Evolutionary conservation across 1,140 invertebrate genomes (phyloP).

Genomic region (Eupristina koningsbergeri): DNA sequence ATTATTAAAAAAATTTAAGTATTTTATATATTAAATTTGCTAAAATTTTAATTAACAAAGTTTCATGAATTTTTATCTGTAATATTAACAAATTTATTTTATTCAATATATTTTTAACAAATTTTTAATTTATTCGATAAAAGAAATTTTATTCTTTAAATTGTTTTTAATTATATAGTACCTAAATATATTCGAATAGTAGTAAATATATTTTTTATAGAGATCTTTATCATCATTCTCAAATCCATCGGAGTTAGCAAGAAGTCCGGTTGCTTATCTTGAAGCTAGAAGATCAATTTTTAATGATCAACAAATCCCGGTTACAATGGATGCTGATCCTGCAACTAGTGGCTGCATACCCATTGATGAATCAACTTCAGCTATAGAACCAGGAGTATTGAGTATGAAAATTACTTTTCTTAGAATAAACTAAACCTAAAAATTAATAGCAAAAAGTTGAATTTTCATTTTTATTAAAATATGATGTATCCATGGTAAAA

Average conservation of each 20-base stretch:
- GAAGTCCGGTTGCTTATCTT: neutral
- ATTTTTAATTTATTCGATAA: no score
- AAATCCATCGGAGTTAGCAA: constrained; percentile 10
- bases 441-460: no score
- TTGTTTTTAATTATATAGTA: neutral
- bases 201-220: constrained; percentile 3
- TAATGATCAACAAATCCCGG: neutral
- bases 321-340: constrained; percentile 8
- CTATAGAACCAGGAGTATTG: neutral
- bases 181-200: neutral
- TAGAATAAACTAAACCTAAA: no score
- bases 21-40: no score
- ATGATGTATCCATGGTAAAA: no score
- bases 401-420: neutral
- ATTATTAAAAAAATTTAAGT: no score
- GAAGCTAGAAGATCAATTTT: constrained; percentile 2
- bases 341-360: constrained; percentile 11
- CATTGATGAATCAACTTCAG: neutral
- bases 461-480: no score
- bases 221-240: neutral
- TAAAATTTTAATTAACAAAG: no score
- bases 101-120: no score
- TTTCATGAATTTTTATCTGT: no score
- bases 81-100: no score
- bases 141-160: no score